Base-by-base conservation (phyloP, 2,888 invertebrate genomes). In the Pammene fasciana region DNA sequence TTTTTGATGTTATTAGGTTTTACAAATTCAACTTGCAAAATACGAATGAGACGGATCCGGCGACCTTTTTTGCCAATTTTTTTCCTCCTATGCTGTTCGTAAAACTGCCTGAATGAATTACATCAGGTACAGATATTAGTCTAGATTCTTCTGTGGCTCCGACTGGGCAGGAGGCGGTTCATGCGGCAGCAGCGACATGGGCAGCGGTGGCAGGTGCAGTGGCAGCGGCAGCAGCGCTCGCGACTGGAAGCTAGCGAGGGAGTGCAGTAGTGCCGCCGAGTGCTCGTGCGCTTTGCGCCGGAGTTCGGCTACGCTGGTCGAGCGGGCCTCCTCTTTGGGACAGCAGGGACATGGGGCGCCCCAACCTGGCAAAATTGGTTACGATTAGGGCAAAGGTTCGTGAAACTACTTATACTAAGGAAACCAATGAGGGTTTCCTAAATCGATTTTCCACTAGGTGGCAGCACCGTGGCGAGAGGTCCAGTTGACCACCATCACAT, bases 251-350 rank as follows among this genome's bases (percentile, higher is more conserved):
- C 87, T 94, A 76, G 96, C 96, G 59, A 96, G 87, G 46, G 95
- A 95, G 82, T 96, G 96, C 64, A 96, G 87, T 34, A 97, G 89
- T 0, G 98, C 98, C 0, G 98, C 98, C 0, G 98, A 97, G 86
- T 99, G 98, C 83, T 99, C 98, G 86, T 98, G 97, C 0, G 98
- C 98, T 85, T 98, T 98, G 65, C 98, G 94, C 8, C 98, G 94
- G 54, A 99, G 93, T 79, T 98, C 98, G 0, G 98, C 98, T 18
- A 98, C 97, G 86, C 97, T 98, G 77, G 96, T 96, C 6, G 96
- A 96, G 48, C 97, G 94, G 46, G 96, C 96, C 84, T 97, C 96
- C 73, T 94, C 92, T 74, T 91, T 94, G 7, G 97, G 96, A 81
- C 97, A 97, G 83, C 96, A 97, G 0, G 96, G 96, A 82, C 97